Conservation (phyloP, 2,797 vertebrate species). For the Manis crassicaudata region DNA sequence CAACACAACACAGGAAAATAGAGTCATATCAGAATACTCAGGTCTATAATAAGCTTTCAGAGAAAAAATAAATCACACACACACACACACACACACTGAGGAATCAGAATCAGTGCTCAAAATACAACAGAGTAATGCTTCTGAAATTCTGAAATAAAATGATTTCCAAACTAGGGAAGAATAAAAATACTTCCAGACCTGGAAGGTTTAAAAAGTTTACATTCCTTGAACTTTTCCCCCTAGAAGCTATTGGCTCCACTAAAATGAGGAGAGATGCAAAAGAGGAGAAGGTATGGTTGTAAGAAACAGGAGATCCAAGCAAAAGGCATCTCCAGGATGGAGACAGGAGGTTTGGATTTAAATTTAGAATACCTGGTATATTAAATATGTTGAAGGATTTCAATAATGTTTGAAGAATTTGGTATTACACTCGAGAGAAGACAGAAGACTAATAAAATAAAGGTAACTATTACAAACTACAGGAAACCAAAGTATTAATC, state of each 20-base stretch:
- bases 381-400: conserved; percentile 10
- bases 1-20: conserved; percentile 13
- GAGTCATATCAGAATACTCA: not conserved
- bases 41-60: not conserved
- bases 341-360: not conserved
- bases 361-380: not conserved
- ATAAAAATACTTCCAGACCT: not conserved
- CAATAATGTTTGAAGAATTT: not conserved
- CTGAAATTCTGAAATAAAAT: not conserved
- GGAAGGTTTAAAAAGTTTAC: not conserved
- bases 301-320: not conserved
- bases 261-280: not conserved
- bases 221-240: not conserved
- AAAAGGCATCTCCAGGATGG: not conserved
- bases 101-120: not conserved
- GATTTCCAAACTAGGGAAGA: not conserved
- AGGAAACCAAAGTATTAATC: conserved; percentile 13
- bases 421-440: not conserved
- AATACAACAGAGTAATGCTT: not conserved
- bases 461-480: not conserved
- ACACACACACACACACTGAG: not conserved
- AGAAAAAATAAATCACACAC: not conserved
- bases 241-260: not conserved
- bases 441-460: conserved; percentile 20
- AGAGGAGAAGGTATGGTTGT: not conserved